phyloP scores from a whole-genome alignment of 2,113 vertebrate species.

The Anguilla rostrata region DNA sequence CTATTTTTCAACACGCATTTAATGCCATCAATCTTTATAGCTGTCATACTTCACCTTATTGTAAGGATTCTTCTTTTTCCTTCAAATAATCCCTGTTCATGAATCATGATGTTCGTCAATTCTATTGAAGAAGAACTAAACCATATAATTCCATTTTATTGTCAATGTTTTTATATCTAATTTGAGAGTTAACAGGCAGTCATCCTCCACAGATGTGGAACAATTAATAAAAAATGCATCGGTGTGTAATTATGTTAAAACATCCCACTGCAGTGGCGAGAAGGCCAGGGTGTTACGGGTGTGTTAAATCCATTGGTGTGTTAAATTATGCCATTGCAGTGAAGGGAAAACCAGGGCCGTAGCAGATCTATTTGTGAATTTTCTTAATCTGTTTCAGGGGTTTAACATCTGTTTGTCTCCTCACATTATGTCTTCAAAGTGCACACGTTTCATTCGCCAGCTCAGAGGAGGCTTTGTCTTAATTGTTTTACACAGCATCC shows the following conservation, averaged over 20 bases:
- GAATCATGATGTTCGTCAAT: too few species aligned
- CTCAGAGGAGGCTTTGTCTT: background rate
- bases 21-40: too few species aligned
- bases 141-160: background rate
- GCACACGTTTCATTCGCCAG: too few species aligned
- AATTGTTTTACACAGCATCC: background rate
- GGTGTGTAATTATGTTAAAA: too few species aligned
- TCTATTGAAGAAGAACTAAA: background rate
- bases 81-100: too few species aligned
- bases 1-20: too few species aligned
- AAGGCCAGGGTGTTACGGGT: too few species aligned
- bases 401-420: background rate
- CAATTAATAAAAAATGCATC: background rate
- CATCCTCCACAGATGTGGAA: background rate
- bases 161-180: background rate
- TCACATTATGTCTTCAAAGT: background rate
- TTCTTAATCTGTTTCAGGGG: background rate
- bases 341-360: background rate
- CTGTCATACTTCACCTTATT: too few species aligned
- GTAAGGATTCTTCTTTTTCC: too few species aligned
- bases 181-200: background rate
- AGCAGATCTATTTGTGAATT: background rate
- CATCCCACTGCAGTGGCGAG: too few species aligned
- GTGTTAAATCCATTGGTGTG: background rate
- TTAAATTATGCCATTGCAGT: background rate